phyloP scores from a whole-genome alignment of 1,140 invertebrate species.

The Drosophila tristis region DNA sequence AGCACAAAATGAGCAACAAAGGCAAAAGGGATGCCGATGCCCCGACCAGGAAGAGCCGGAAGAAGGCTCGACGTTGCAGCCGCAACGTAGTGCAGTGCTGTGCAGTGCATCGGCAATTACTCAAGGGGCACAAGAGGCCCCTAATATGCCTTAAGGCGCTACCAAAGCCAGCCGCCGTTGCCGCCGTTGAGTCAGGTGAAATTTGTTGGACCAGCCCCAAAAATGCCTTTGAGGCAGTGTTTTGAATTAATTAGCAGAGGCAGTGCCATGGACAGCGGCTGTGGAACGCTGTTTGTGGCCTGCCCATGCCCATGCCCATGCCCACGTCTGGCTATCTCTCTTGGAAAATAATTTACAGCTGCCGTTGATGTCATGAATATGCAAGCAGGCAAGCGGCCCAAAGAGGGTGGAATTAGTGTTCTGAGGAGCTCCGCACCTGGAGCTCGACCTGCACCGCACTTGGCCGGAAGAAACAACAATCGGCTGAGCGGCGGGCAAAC shows the following conservation, averaged over 20 bases:
- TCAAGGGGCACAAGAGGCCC: slow-evolving; percentile 63
- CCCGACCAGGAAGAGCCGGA: not conserved
- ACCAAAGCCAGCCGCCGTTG: slow-evolving; percentile 30
- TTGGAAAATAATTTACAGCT: slow-evolving; percentile 72
- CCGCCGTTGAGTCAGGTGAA: slow-evolving; percentile 46
- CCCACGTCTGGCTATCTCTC: slow-evolving; percentile 51
- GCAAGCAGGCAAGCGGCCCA: slow-evolving; percentile 45
- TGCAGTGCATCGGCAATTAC: slow-evolving; percentile 63
- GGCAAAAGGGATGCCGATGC: slow-evolving; percentile 12
- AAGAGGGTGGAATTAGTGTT: not conserved
- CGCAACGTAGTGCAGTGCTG: slow-evolving; percentile 17
- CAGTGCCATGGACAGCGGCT: slow-evolving; percentile 3
- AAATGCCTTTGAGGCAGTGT: slow-evolving; percentile 77
- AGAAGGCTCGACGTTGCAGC: slow-evolving; percentile 52
- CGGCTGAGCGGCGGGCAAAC: slow-evolving; percentile 45
- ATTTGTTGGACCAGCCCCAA: slow-evolving; percentile 62
- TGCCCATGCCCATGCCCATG: slow-evolving; percentile 16
- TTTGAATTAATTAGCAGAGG: slow-evolving; percentile 78
- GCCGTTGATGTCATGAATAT: slow-evolving; percentile 75
- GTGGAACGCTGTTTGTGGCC: slow-evolving; percentile 56
- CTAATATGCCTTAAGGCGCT: slow-evolving; percentile 70
- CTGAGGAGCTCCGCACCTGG: not conserved
- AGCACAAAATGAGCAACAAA: slow-evolving; percentile 61
- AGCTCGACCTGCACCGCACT: not conserved
- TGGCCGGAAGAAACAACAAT: slow-evolving; percentile 39